Conservation (phyloP, 37 sponge, comb jelly and placozoan genomes). For the Crambe crambe region DNA sequence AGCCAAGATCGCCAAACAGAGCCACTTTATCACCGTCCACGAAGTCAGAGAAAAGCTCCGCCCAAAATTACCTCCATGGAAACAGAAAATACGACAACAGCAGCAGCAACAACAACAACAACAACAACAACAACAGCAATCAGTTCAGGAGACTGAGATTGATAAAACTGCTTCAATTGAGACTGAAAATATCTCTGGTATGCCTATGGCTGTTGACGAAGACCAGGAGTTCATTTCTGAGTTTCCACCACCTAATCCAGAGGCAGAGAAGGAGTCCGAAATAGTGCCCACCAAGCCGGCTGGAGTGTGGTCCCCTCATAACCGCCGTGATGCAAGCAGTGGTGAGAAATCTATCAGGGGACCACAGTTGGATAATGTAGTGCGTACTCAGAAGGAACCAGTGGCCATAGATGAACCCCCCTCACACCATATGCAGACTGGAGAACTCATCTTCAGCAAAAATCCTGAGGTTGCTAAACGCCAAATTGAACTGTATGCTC, state of each 20-base stretch:
- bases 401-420: not conserved
- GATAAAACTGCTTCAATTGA: too few relatives aligned
- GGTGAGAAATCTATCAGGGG: not conserved
- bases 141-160: too few relatives aligned
- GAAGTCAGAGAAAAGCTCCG: not conserved
- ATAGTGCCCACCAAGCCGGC: not conserved
- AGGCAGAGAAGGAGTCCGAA: not conserved
- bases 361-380: not conserved
- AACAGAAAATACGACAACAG: not conserved
- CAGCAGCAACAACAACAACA: not conserved
- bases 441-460: not conserved
- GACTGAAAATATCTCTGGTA: not conserved
- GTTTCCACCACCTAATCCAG: not conserved
- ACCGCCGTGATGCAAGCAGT: not conserved
- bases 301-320: not conserved
- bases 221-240: not conserved
- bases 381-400: not conserved
- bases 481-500: not conserved
- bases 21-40: not conserved
- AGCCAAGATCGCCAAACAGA: not conserved
- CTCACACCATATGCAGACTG: not conserved
- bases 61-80: not conserved
- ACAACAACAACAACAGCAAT: not conserved
- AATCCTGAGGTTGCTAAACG: not conserved
- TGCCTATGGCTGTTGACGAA: not conserved